These are phyloP conservation scores for Drosophila multiciliata DNA, from an alignment of 2,888 invertebrate species.

Conservation along the genomic window DNA sequence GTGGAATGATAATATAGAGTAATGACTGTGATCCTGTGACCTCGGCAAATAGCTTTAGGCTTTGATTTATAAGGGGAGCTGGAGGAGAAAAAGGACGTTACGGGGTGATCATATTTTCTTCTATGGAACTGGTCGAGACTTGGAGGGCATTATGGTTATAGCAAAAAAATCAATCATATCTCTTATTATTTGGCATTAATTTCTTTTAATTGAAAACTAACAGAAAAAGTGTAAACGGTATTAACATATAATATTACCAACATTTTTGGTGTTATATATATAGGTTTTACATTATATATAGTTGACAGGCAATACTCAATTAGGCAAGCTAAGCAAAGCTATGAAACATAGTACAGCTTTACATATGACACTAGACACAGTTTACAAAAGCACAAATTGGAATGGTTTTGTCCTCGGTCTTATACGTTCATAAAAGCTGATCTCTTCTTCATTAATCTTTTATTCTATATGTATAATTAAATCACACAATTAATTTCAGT, in stretches of 20 bases:
- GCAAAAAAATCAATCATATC: no score
- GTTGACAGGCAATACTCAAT: not conserved
- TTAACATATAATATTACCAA: not conserved
- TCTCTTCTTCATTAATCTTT: not conserved
- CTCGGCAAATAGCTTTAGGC: not conserved
- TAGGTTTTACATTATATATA: not conserved
- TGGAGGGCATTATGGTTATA: not conserved
- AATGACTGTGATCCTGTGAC: not conserved
- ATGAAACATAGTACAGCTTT: not conserved
- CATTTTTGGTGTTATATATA: not conserved
- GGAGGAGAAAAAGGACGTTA: not conserved
- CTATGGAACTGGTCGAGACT: not conserved
- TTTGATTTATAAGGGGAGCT: not conserved
- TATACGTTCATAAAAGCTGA: not conserved
- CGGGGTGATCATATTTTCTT: not conserved
- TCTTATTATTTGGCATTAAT: not conserved
- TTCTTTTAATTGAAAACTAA: not conserved
- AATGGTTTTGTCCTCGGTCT: not conserved
- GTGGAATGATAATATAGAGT: not conserved
- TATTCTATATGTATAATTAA: constrained; percentile 13
- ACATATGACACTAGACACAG: not conserved
- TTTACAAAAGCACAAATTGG: not conserved
- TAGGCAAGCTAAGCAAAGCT: not conserved
- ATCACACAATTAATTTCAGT: constrained; percentile 14
- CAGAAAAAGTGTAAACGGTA: not conserved